Percentiles rank a stretch among this genome's conserved stretches.
Conservation (phyloP, 2,888 invertebrate genomes). For the Drosophila nr. medialis region DNA sequence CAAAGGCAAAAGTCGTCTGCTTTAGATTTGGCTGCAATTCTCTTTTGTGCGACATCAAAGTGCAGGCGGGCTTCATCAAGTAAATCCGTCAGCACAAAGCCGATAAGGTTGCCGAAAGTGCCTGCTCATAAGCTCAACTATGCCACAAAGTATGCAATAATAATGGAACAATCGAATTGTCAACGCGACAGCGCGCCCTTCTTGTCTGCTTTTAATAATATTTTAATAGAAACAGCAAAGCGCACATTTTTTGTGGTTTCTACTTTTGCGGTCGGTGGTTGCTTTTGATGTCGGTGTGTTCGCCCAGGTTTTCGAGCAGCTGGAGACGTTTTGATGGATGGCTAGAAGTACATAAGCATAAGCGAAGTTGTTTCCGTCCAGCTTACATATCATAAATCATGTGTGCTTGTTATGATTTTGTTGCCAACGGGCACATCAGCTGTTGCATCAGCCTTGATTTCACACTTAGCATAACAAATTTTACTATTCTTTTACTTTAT, state of each 20-base stretch:
- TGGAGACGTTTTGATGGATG: conserved; percentile 62
- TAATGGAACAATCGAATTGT: conserved; percentile 66
- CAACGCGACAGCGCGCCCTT: conserved; percentile 29
- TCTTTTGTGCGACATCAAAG: conserved; percentile 68
- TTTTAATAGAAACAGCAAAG: conserved; percentile 64
- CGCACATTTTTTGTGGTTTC: conserved; percentile 26
- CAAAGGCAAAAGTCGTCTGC: conserved; percentile 54
- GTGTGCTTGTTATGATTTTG: conserved; percentile 29
- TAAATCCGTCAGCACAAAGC: conserved; percentile 58
- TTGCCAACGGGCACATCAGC: conserved; percentile 14
- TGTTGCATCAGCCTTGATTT: neutral
- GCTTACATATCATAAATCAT: conserved; percentile 65
- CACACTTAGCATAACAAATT: too few relatives aligned
- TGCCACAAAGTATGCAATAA: conserved; percentile 64
- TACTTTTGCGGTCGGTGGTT: conserved; percentile 43
- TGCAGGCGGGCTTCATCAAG: conserved; percentile 61
- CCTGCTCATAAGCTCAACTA: conserved; percentile 46
- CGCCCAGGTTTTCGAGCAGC: conserved; percentile 32
- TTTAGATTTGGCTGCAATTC: conserved; percentile 53
- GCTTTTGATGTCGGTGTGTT: conserved; percentile 51
- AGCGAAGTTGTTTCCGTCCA: conserved; percentile 47
- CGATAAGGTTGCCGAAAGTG: conserved; percentile 49
- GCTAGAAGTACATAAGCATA: conserved; percentile 35
- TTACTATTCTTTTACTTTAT: neutral
- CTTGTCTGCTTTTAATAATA: conserved; percentile 59